phyloP scores from a whole-genome alignment of 1,140 invertebrate species.

The Atta texana region DNA sequence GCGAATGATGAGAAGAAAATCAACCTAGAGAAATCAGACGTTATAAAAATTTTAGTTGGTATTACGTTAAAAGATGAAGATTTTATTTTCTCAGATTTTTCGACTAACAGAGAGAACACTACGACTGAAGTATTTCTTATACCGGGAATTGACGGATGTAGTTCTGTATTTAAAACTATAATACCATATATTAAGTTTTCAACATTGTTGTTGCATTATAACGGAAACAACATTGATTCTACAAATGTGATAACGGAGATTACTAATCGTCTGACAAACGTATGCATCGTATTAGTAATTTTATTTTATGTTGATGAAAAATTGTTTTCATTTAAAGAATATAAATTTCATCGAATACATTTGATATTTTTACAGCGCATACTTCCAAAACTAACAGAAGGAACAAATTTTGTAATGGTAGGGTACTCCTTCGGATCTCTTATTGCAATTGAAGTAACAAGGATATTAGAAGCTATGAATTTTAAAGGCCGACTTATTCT shows the following conservation, averaged over 20 bases:
- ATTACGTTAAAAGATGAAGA: constrained; percentile 80
- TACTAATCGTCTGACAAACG: neutral
- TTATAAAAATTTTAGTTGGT: too few species aligned
- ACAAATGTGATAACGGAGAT: neutral
- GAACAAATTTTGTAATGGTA: too few species aligned
- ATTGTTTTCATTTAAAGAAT: neutral
- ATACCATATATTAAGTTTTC: neutral
- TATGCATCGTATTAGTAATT: neutral
- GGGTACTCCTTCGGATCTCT: too few species aligned
- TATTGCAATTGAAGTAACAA: too few species aligned
- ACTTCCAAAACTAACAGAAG: too few species aligned
- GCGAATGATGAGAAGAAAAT: too few species aligned
- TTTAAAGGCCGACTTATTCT: too few species aligned
- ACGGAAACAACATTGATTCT: neutral
- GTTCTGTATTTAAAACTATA: neutral
- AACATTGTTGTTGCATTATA: neutral
- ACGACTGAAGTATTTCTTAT: neutral
- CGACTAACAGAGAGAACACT: neutral
- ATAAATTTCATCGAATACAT: too few species aligned
- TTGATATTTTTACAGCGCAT: too few species aligned
- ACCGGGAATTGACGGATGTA: neutral
- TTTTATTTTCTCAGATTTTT: neutral
- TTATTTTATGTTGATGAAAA: neutral
- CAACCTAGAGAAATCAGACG: too few species aligned
- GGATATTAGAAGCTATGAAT: too few species aligned